Base-by-base conservation (phyloP, 2,797 vertebrate species). In the Heliangelus exortis region DNA sequence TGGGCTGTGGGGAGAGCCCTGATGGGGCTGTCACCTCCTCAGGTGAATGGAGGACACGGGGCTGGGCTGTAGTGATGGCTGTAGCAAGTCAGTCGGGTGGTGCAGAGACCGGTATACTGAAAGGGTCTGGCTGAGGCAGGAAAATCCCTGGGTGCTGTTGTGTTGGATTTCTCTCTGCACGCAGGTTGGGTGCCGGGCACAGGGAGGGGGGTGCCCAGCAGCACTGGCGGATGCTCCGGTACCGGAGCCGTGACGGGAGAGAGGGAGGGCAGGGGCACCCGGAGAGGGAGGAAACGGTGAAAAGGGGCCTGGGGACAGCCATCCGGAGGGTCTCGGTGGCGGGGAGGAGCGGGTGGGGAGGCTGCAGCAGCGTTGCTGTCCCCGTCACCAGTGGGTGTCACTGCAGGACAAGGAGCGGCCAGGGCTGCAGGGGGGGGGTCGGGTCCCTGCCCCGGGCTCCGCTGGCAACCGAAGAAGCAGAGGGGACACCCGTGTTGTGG, bases 361-460 rank as follows among this genome's bases (percentile, higher is more conserved):
- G 41, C 62, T 5, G 69, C 26, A 3, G 63, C 87, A 10, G 41
- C 87, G 26, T 22, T 22, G 5, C 17, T 17, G 43, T 29, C 82
- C 75, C 55, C 71, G 7, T 83, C 17, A 62, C 97, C 98, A 96
- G 97, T 26, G 89, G 97, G 98, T 98, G 98, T 97, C 96, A 95
- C 95, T 98, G 93, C 93, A 97, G 97, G 97, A 97, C 97, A 98
- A 97, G 97, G 33, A 96, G 97, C 48, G 51, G 26, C 51, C 10
- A 48, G 67, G 81, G 45, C 47, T 50, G 29, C 9, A 10, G 16
- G 47, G 29, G 20, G 23, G 59, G 45, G 41, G 43, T 41, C 72
- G 53, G 68, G 67, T 28, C 55, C 72, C 43, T 21, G 33, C 43
- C 18, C 54, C 5, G 50, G 69, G 31, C 48, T 47, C 57, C 5